Percentiles rank a stretch among this genome's conserved stretches.
These are phyloP conservation scores for Listrodromus nycthemerus DNA, from an alignment of 2,888 invertebrate species.

Conservation along the genomic window DNA sequence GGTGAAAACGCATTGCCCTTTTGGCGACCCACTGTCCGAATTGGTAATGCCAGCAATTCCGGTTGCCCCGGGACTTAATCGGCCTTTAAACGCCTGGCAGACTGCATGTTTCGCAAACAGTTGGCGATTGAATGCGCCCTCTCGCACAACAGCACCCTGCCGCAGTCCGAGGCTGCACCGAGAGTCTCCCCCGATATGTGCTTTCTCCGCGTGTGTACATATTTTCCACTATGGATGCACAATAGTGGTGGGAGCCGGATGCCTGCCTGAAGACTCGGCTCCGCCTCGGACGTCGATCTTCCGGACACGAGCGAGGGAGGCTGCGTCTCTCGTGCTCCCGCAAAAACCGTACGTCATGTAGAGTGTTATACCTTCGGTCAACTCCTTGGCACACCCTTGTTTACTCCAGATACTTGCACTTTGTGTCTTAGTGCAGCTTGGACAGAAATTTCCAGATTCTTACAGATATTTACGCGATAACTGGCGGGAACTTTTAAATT, in stretches of 20 bases:
- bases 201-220: conserved; percentile 45
- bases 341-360: conserved; percentile 42
- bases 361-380: conserved; percentile 46
- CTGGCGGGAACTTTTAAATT: too few species aligned
- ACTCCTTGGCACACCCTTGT: conserved; percentile 52
- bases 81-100: conserved; percentile 59
- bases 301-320: conserved; percentile 52
- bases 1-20: conserved; percentile 63
- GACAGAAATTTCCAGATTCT: too few species aligned
- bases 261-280: conserved; percentile 32
- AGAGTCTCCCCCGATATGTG: background rate
- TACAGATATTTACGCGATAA: too few species aligned
- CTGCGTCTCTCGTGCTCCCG: conserved; percentile 34
- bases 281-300: background rate
- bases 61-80: conserved; percentile 52
- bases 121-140: conserved; percentile 68
- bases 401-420: conserved; percentile 66
- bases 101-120: conserved; percentile 70
- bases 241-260: conserved; percentile 4
- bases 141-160: conserved; percentile 33
- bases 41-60: conserved; percentile 62
- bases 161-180: background rate
- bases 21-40: conserved; percentile 44
- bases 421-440: conserved; percentile 66
- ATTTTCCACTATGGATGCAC: conserved; percentile 57